Conservation (phyloP, 2,888 invertebrate genomes). For the Oxystoma pomonae region DNA sequence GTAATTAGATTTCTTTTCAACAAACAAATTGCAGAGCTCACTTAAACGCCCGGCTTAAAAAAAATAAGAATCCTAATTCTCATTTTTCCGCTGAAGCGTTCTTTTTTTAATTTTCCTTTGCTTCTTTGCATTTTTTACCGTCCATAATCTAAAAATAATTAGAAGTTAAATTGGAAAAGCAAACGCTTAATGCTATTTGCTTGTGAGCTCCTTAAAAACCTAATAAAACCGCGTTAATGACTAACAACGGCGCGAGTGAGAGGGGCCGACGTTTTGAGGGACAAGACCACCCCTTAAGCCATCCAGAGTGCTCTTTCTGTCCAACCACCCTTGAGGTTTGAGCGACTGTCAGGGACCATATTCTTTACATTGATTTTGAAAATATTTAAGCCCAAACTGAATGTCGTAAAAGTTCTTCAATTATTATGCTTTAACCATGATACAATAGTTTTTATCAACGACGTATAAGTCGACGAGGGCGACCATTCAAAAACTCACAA, state of each 20-base stretch:
- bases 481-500: too few relatives aligned
- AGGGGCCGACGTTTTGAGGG: background rate
- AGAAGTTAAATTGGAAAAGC: slow-evolving; percentile 12
- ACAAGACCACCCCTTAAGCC: background rate
- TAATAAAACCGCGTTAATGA: slow-evolving; percentile 32
- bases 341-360: too few relatives aligned
- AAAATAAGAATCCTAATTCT: background rate
- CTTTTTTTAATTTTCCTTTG: background rate
- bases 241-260: slow-evolving; percentile 23
- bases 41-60: background rate
- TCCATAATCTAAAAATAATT: slow-evolving; percentile 1
- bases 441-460: too few relatives aligned
- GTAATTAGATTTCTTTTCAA: too few relatives aligned
- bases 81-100: background rate
- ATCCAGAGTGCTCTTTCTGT: background rate
- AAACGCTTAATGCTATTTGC: slow-evolving; percentile 23
- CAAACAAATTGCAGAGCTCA: too few relatives aligned
- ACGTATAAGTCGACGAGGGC: too few relatives aligned
- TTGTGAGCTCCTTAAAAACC: slow-evolving; percentile 24
- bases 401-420: too few relatives aligned
- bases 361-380: too few relatives aligned
- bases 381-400: too few relatives aligned
- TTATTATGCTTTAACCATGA: too few relatives aligned
- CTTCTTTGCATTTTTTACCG: background rate
- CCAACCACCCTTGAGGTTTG: too few relatives aligned